phyloP scores from a whole-genome alignment of 2,888 invertebrate species.

The Clostera curtula region DNA sequence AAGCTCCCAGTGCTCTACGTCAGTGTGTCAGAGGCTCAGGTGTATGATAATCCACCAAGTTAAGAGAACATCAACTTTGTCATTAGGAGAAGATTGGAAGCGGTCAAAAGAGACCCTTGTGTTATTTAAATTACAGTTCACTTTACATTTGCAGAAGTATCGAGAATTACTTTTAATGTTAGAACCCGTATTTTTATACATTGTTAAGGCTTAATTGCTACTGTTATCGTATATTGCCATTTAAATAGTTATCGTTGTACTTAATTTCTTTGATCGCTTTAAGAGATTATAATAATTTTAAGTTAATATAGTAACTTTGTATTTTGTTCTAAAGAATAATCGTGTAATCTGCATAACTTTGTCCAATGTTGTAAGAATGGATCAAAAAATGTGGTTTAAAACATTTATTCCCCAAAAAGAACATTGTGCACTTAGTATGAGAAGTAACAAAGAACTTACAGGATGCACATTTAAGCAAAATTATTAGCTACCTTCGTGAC shows the following conservation, averaged over 20 bases:
- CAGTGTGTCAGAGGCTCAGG: constrained; percentile 19
- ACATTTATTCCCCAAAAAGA: too few species aligned
- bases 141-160: neutral
- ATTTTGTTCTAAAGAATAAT: constrained; percentile 14
- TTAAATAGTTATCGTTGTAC: constrained; percentile 22
- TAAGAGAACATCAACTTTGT: constrained; percentile 20
- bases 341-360: too few species aligned
- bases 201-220: constrained; percentile 20
- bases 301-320: constrained; percentile 11
- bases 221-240: constrained; percentile 20
- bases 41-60: constrained; percentile 22
- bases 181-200: constrained; percentile 20
- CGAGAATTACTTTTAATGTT: constrained; percentile 7
- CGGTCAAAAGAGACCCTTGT: too few species aligned
- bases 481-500: too few species aligned
- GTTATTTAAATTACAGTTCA: too few species aligned
- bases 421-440: too few species aligned
- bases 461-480: too few species aligned
- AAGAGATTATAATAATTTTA: constrained; percentile 18
- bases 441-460: too few species aligned
- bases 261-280: constrained; percentile 26
- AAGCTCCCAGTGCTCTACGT: too few species aligned
- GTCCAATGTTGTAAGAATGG: too few species aligned
- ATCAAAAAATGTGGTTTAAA: too few species aligned
- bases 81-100: too few species aligned